A percentile compares a stretch with the other conserved stretches of the same genome.
These are phyloP conservation scores for Tapera naevia DNA, from an alignment of 2,797 vertebrate genomes.

Conservation along the genomic window DNA sequence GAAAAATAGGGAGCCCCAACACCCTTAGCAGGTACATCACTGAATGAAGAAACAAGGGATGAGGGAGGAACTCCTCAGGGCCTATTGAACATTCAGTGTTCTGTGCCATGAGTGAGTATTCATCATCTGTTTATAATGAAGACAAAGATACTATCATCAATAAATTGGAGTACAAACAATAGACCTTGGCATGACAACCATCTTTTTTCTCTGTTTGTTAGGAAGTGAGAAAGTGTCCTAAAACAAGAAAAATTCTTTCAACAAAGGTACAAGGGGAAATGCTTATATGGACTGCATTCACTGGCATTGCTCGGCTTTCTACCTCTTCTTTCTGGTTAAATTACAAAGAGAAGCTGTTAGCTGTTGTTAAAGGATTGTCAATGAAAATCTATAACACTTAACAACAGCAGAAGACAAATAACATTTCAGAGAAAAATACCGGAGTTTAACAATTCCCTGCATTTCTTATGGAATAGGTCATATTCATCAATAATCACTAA, in stretches of 20 bases:
- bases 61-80: neutral
- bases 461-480: neutral
- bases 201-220: neutral
- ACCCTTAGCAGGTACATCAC: neutral
- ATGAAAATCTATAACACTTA: neutral
- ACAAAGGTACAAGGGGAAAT: neutral
- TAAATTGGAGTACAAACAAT: neutral
- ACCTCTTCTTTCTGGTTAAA: neutral
- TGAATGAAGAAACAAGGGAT: neutral
- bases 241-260: neutral
- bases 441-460: neutral
- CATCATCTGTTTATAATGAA: neutral
- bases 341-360: neutral
- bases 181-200: accelerated
- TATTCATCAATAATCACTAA: neutral
- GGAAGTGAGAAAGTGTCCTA: neutral
- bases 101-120: neutral
- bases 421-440: neutral
- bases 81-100: neutral
- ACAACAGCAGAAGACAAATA: neutral
- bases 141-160: neutral
- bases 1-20: neutral
- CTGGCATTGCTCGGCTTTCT: neutral
- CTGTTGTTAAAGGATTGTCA: neutral
- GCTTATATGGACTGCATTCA: neutral